Evolutionary conservation across 2,113 vertebrate genomes (phyloP), one percentile per base, ranked within the genome.

Genomic region (Anas platyrhynchos): DNA sequence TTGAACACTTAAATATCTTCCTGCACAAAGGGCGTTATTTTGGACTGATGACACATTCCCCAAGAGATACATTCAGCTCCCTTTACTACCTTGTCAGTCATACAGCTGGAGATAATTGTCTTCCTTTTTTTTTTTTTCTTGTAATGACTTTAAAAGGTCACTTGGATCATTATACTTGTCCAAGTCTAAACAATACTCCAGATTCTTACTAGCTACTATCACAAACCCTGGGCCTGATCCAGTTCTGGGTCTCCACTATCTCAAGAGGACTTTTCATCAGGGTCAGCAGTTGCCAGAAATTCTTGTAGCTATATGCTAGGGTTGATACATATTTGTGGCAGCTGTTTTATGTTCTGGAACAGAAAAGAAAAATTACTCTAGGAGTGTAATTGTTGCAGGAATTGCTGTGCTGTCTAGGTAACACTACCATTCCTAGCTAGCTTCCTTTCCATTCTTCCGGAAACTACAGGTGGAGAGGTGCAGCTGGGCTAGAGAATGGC

Each of bases 61-160:
- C 34, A 55, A 62, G 41, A 86, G n/a, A 69, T 58, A 14, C 27
- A 21, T 80, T 93, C 29, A 56, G 17, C 44, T 88, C 16, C 15
- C 23, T 5, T 34, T 65, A 17, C 66, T 81, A n/a, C 26, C 13
- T 93, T 67, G 38, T 80, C 26, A 80, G 29, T 63, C 36, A 20
- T 56, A 61, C n/a, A 7, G 3, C 23, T 92, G 66, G 55, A 63
- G 20, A 23, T 67, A 71, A 78, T 43, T 58, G 31, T 50, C 0
- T 32, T 87, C 81, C 52, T 55, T 26, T 82, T 84, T 68, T 84
- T 82, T 85, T 68, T 84, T 52, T 50, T 23, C 23, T 69, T 72
- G 16, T 76, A 81, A 26, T 81, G 54, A 67, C 63, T 88, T 88
- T 14, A 55, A 91, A 81, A 77, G 80, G 65, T 54, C 27, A 14